phyloP scores from a whole-genome alignment of 2,797 vertebrate genomes.

The Discoglossus pictus region DNA sequence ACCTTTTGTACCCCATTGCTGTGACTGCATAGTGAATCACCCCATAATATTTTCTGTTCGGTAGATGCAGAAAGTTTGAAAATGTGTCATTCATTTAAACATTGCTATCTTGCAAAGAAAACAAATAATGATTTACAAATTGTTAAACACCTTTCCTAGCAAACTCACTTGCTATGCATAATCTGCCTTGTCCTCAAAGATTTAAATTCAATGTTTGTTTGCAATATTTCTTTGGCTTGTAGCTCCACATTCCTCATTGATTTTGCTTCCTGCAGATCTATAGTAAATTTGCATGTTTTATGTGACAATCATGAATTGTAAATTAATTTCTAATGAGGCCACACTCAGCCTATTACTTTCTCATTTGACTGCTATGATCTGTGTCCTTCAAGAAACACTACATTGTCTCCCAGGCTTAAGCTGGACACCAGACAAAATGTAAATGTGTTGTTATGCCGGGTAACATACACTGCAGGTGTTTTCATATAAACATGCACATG shows the following conservation, averaged over 20 bases:
- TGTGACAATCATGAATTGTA: conserved; percentile 48
- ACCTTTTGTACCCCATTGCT: no score
- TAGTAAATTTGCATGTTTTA: conserved; percentile 50
- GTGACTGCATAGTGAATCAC: no score
- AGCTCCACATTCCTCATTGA: conserved; percentile 33
- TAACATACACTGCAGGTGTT: conserved; percentile 13
- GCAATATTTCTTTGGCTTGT: conserved; percentile 35
- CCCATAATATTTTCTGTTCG: no score
- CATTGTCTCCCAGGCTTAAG: conserved; percentile 19
- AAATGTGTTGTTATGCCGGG: conserved; percentile 9
- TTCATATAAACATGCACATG: conserved; percentile 1
- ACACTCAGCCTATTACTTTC: conserved; percentile 44
- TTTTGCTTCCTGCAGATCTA: conserved; percentile 42
- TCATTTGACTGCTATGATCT: conserved; percentile 36
- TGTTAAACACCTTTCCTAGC: no score
- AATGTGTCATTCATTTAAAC: no score
- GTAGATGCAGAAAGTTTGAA: no score
- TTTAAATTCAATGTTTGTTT: conserved; percentile 35
- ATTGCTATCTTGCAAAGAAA: no score
- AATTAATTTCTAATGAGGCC: conserved; percentile 47
- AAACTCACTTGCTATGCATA: not conserved
- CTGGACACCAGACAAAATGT: conserved; percentile 8
- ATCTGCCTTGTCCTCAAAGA: not conserved
- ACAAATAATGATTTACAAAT: no score
- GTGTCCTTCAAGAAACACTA: conserved; percentile 35